A percentile compares a stretch with the other conserved stretches of the same genome.
phyloP scores from a whole-genome alignment of 2,888 invertebrate species.

The Andrena flavipes region DNA sequence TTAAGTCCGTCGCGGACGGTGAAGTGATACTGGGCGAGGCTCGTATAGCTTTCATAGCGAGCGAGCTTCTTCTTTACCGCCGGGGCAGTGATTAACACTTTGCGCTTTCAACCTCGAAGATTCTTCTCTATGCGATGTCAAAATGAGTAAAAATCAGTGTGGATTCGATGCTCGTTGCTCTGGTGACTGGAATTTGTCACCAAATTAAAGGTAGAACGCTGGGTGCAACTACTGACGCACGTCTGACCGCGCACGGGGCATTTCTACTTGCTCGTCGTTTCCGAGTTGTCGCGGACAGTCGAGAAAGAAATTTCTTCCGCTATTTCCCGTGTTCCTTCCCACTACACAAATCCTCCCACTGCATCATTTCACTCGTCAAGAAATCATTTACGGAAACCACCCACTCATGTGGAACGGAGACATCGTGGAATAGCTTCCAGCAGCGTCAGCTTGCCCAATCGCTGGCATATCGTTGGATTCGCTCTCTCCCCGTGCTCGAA shows the following conservation, averaged over 20 bases:
- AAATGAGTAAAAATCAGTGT: too few species aligned
- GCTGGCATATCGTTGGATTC: not conserved
- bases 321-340: too few species aligned
- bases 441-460: conserved; percentile 17
- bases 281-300: not conserved
- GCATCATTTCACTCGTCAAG: too few species aligned
- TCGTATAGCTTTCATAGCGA: not conserved
- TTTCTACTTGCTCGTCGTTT: not conserved
- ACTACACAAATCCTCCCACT: too few species aligned
- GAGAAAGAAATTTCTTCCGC: too few species aligned
- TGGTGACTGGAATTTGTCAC: too few species aligned
- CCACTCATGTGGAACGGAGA: not conserved
- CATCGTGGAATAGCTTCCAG: not conserved
- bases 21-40: not conserved
- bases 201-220: too few species aligned
- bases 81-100: not conserved
- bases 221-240: not conserved
- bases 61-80: not conserved
- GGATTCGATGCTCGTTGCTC: too few species aligned
- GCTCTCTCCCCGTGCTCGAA: conserved; percentile 12
- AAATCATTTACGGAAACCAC: too few species aligned
- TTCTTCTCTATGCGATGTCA: too few species aligned
- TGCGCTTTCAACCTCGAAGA: too few species aligned
- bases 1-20: conserved; percentile 15
- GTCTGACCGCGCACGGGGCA: not conserved